Base-by-base conservation (phyloP, 2,113 vertebrate species). In the Zingel zingel region DNA sequence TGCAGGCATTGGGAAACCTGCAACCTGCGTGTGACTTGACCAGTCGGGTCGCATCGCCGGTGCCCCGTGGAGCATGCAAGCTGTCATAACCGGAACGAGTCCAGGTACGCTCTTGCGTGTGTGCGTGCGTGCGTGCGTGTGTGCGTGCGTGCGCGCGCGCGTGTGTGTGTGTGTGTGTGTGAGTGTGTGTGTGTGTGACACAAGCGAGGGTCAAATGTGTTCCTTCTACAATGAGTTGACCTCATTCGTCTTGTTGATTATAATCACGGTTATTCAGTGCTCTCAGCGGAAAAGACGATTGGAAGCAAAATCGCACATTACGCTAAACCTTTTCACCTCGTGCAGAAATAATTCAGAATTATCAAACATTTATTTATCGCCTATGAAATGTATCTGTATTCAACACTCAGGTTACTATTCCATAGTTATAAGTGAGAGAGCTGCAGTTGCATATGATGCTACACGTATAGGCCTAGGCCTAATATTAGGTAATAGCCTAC, bases 1-100 rank as follows among this genome's bases (percentile, higher is more conserved):
- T 93, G 86, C 92, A 87, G 93, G 57, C 92, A 73, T 53, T 83
- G 87, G 91, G 92, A 88, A 90, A 90, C 86, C 84, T 71, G 83
- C 93, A 94, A 95, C 93, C 93, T 93, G 93, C 90, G 93, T 74
- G 86, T 91, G 93, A 95, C 91, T 89, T 76, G 90, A 86, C 88
- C 86, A 81, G 88, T 74, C 70, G 88, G 93, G 93, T 93, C 89
- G 91, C 86, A 83, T 90, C 81, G 81, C 85, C 78, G 80, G 68
- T 59, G 86, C 79, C 85, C 78, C 56, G 83, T 58, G 11, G 84
- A 88, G 88, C 92, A n/a, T 83, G 82, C 76, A 71, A 16, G 51
- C 77, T 74, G 80, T 81, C 83, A 64, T 2, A 59, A 23, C 56
- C 87, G 58, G 68, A 83, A 81, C 79, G 65, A 47, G 79, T 25